Evolutionary conservation across 2,797 vertebrate genomes (phyloP).

Genomic region (Semotilus atromaculatus): DNA sequence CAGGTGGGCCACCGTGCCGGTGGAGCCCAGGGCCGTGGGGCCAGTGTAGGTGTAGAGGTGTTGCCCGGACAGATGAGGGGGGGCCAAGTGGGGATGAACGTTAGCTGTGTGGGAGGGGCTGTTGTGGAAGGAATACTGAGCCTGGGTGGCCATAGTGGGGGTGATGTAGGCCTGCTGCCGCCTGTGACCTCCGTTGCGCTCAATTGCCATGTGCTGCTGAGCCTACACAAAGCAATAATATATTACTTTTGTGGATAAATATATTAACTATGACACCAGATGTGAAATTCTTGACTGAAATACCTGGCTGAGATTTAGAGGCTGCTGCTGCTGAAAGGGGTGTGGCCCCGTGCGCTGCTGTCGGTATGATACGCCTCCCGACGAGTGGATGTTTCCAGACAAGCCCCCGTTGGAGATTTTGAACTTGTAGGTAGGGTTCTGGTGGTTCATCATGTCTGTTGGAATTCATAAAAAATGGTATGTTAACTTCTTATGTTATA

Average conservation of each 20-base stretch:
- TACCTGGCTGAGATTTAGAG: conserved; percentile 99
- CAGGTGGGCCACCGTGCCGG: conserved; percentile 93
- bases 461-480: background rate
- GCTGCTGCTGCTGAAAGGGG: conserved; percentile 95
- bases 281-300: background rate
- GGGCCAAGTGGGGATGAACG: conserved; percentile 90
- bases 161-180: conserved; percentile 98
- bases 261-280: conserved; percentile 1
- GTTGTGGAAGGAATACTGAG: conserved; percentile 95
- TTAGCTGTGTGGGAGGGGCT: conserved; percentile 89
- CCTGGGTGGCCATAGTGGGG: conserved; percentile 93
- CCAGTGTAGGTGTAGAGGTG: conserved; percentile 96
- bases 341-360: conserved; percentile 92
- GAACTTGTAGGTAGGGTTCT: conserved; percentile 91
- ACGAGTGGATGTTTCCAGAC: conserved; percentile 89
- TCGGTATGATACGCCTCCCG: conserved; percentile 86
- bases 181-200: conserved; percentile 88
- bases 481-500: background rate
- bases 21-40: conserved; percentile 90
- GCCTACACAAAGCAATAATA: conserved; percentile 74
- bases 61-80: conserved; percentile 90
- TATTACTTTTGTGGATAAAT: background rate
- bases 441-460: conserved; percentile 88
- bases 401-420: conserved; percentile 90
- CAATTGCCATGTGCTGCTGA: conserved; percentile 91